Conservation (phyloP, 1,140 invertebrate genomes). For the Helicoverpa zea region DNA sequence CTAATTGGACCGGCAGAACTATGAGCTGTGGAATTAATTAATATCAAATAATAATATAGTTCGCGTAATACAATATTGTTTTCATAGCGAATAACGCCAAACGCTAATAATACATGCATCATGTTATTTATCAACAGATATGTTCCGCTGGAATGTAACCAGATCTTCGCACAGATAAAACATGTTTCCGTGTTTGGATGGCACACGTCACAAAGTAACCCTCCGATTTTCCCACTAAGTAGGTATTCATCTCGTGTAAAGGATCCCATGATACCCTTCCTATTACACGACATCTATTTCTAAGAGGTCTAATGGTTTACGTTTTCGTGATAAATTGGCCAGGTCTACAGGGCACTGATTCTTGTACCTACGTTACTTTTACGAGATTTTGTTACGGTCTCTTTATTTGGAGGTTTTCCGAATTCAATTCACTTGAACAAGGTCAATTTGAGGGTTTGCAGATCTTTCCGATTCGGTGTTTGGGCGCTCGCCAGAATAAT, state of each 20-base stretch:
- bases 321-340: conserved; percentile 41
- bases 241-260: conserved; percentile 41
- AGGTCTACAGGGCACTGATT: conserved; percentile 17
- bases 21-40: background rate
- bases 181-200: conserved; percentile 17
- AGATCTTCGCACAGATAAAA: conserved; percentile 15
- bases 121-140: conserved; percentile 44
- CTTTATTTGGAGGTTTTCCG: conserved; percentile 28
- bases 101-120: conserved; percentile 37
- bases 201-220: conserved; percentile 9
- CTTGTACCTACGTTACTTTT: background rate
- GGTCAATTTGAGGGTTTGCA: conserved; percentile 37
- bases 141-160: conserved; percentile 37
- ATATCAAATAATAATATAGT: conserved; percentile 8
- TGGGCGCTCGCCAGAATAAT: conserved; percentile 42
- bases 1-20: background rate
- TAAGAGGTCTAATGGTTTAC: conserved; percentile 34
- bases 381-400: conserved; percentile 23
- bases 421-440: conserved; percentile 13
- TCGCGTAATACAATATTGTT: conserved; percentile 24
- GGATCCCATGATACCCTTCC: conserved; percentile 37
- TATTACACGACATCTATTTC: conserved; percentile 46
- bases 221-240: conserved; percentile 12
- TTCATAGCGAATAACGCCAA: conserved; percentile 32
- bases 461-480: conserved; percentile 35